Conservation (phyloP, 2,113 vertebrate genomes). For the Pipa parva region DNA sequence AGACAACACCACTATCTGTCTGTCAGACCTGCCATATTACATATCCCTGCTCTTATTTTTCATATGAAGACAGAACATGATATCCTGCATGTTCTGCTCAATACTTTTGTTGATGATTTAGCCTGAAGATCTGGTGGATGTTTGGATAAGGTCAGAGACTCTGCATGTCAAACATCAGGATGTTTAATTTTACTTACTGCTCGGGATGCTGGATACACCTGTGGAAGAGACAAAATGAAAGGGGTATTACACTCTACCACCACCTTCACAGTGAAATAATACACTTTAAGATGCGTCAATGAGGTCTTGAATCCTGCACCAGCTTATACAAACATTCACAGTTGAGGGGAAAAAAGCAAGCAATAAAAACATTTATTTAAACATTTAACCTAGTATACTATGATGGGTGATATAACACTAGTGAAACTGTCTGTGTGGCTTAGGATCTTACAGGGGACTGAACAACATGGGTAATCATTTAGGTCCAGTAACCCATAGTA, state of each 20-base stretch:
- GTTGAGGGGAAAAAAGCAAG: too few relatives aligned
- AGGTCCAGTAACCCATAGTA: too few relatives aligned
- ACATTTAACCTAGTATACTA: too few relatives aligned
- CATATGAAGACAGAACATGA: slow-evolving; percentile 39
- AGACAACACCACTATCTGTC: slow-evolving; percentile 39
- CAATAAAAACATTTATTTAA: too few relatives aligned
- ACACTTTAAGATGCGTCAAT: too few relatives aligned
- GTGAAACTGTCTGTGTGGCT: too few relatives aligned
- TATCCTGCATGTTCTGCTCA: slow-evolving; percentile 44
- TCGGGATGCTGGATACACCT: slow-evolving; percentile 94
- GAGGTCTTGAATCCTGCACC: too few relatives aligned
- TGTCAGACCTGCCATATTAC: slow-evolving; percentile 33
- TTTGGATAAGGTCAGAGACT: slow-evolving; percentile 61
- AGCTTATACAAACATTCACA: too few relatives aligned
- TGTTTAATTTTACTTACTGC: slow-evolving; percentile 85
- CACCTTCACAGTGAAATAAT: too few relatives aligned
- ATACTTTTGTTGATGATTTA: slow-evolving; percentile 2
- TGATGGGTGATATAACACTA: too few relatives aligned
- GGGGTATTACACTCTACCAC: slow-evolving; percentile 2
- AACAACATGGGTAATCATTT: too few relatives aligned
- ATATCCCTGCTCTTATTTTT: slow-evolving; percentile 17
- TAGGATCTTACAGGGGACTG: too few relatives aligned
- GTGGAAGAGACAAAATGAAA: slow-evolving; percentile 62
- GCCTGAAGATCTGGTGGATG: slow-evolving; percentile 75
- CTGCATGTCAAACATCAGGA: slow-evolving; percentile 65